Percentiles rank a stretch among this genome's conserved stretches.
phyloP scores from a whole-genome alignment of 2,888 invertebrate species.

The Morinoia aosen region DNA sequence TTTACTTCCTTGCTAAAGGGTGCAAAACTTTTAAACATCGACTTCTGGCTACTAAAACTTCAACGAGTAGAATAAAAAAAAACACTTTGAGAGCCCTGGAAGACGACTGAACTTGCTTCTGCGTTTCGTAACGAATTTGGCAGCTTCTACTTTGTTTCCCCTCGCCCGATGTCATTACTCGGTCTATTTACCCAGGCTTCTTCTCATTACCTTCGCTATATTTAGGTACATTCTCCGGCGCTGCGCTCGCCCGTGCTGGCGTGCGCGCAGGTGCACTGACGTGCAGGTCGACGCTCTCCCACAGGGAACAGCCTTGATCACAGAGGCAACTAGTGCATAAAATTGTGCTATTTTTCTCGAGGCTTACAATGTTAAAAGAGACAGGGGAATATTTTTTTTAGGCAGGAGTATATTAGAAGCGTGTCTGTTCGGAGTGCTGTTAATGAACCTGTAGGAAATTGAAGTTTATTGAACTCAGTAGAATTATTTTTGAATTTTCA shows the following conservation, averaged over 20 bases:
- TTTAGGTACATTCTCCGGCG: not conserved
- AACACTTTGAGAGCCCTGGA: too few species aligned
- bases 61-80: not conserved
- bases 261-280: not conserved
- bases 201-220: constrained; percentile 11
- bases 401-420: too few species aligned
- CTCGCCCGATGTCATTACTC: not conserved
- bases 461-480: too few species aligned
- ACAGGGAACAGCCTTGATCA: not conserved
- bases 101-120: not conserved
- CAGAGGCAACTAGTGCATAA: too few species aligned
- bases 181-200: constrained; percentile 19
- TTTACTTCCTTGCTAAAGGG: too few species aligned
- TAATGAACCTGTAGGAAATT: too few species aligned
- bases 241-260: not conserved
- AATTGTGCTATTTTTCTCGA: too few species aligned
- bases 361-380: too few species aligned
- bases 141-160: not conserved
- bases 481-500: too few species aligned
- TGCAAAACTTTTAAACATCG: too few species aligned
- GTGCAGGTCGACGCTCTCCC: not conserved
- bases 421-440: too few species aligned
- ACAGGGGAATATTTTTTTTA: too few species aligned
- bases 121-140: not conserved
- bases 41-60: not conserved